These are phyloP conservation scores for Paracanthobrama guichenoti DNA, from an alignment of 2,113 vertebrate genomes.

Conservation along the genomic window DNA sequence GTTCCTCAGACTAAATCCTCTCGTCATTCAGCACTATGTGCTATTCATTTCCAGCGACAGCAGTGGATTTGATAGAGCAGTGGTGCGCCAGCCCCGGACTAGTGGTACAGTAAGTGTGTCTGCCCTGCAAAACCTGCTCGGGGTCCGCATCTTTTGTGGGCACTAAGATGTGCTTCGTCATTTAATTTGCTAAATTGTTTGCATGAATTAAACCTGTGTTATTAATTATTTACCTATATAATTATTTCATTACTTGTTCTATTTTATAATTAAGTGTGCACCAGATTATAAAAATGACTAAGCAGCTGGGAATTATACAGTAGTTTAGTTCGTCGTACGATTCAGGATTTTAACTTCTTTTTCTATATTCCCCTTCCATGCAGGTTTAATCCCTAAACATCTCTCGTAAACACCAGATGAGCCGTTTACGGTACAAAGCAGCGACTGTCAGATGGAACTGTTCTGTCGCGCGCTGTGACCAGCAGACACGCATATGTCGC, in stretches of 20 bases:
- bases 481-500: constrained; percentile 45
- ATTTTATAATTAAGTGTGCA: neutral
- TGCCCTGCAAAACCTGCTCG: neutral
- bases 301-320: neutral
- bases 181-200: neutral
- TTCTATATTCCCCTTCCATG: neutral
- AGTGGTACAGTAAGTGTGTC: constrained; percentile 14
- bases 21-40: constrained; percentile 20
- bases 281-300: neutral
- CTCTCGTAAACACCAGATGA: constrained; percentile 41
- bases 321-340: neutral
- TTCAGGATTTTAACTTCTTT: neutral
- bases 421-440: constrained; percentile 39
- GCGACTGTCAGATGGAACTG: constrained; percentile 35
- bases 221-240: neutral
- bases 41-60: constrained; percentile 19
- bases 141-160: neutral
- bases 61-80: neutral
- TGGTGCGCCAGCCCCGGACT: neutral
- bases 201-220: neutral
- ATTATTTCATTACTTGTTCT: neutral
- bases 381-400: neutral
- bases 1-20: neutral
- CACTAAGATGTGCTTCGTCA: neutral
- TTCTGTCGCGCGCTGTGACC: constrained; percentile 35